Base-by-base conservation (phyloP, 2,888 invertebrate species). In the Margaritifera margaritifera region DNA sequence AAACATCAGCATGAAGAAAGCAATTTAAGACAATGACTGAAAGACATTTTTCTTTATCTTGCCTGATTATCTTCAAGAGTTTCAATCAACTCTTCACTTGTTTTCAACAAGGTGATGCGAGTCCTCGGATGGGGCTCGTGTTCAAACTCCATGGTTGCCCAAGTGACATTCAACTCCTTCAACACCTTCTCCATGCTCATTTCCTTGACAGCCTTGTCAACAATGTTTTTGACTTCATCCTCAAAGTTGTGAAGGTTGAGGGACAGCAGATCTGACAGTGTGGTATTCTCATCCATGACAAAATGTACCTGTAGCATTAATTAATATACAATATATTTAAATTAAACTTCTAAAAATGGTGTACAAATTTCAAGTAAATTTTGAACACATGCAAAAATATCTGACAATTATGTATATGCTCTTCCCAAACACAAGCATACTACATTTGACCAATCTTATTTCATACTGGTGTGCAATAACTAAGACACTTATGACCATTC, bases 101-200 rank as follows among this genome's bases (percentile, higher is more conserved):
- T 96, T 89, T 95, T 93, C 56, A 98, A 91, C 81, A 98, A 91
- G 73, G 94, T 93, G 83, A 95, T 95, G n/a, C 94, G 93, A 19
- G 98, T 98, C 86, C 98, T 92, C 5, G 94, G 91, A 90, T 98
- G 98, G 64, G 93, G 91, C 90, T 98, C 97, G 90, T 95, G 89
- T 66, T 90, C 90, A 80, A 98, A 97, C 90, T 96, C 96, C 95
- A 97, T 95, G 2, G 93, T 92, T 60, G 95, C 94, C 96, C 98
- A 98, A 1, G 96, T 98, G 6, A 93, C 92, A 85, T 97, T 94
- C 70, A 98, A 90, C 86, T 98, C 98, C 79, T 95, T 93, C 63
- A 98, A 92, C 67, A 95, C 94, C 89, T 97, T 98, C 90, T 98
- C 98, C 97, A 98, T 98, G 2, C 96, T 96, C 96, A 97, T 97